Conservation (phyloP, 37 sponge, comb jelly and placozoan species). For the Beroe forskalii region DNA sequence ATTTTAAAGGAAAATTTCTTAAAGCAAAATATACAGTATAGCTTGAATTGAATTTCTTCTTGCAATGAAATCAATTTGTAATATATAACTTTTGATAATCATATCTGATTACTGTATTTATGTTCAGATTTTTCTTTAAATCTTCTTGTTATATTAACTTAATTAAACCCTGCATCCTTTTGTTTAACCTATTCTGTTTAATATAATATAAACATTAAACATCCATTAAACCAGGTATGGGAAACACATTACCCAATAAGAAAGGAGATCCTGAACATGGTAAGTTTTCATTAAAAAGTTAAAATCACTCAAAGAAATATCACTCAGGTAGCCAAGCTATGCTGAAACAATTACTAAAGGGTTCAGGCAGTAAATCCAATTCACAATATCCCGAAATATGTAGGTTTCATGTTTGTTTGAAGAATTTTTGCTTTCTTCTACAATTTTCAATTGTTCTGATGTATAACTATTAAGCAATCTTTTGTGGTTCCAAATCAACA, state of each 20-base stretch:
- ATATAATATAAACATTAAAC: too few species aligned
- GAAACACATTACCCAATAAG: conserved; percentile 56
- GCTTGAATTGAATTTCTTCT: too few species aligned
- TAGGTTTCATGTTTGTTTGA: background rate
- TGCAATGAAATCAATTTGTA: too few species aligned
- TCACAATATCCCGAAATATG: conserved; percentile 49
- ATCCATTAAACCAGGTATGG: background rate
- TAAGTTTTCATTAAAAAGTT: background rate
- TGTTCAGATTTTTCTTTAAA: too few species aligned
- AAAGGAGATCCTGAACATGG: conserved; percentile 61
- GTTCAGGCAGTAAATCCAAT: background rate
- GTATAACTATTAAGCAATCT: background rate
- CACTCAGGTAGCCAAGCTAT: conserved; percentile 48
- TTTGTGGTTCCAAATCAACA: too few species aligned
- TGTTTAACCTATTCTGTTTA: too few species aligned
- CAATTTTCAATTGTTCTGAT: background rate
- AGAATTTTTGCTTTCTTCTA: background rate
- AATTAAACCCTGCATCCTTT: too few species aligned
- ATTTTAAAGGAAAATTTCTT: too few species aligned
- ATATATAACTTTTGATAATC: too few species aligned
- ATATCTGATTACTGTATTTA: too few species aligned
- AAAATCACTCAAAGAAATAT: background rate
- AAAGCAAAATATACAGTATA: too few species aligned
- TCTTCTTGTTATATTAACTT: too few species aligned
- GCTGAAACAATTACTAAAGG: conserved; percentile 11